Base-by-base conservation (phyloP, 2,797 vertebrate species). In the Anguilla anguilla region DNA sequence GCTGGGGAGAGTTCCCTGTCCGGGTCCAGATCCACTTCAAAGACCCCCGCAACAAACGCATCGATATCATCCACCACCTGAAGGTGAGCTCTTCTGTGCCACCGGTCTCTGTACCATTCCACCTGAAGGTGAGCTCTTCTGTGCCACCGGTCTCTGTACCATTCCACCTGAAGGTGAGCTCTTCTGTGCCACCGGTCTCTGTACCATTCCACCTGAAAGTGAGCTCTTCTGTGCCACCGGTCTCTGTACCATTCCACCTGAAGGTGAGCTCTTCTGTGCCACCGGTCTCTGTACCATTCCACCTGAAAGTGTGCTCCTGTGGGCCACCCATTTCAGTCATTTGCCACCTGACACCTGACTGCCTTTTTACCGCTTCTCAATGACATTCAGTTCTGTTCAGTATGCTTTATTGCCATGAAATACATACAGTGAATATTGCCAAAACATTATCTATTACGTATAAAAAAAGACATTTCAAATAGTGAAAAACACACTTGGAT, bases 11-110 rank as follows among this genome's bases (percentile, higher is more conserved):
- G 92, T 99, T 99, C 95, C 99, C 98, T 55, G 98, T 99, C 89
- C 97, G 99, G 92, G 97, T 99, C 91, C 99, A 99, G 96, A 99
- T 99, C 93, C 99, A 99, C 93, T 99, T 99, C 95, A 99, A 99
- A 96, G 99, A 99, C 92, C 97, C 96, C 91, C 97, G 98, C 92
- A 99, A 99, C 96, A 99, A 99, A 94, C 97, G 99, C 91, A 98
- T 99, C 22, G 99, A 99, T 94, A 99, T 99, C 95, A 99, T 99
- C 93, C 99, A 99, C 94, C 97, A 98, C 91, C 93, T 99, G 90
- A 99, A 99, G 98, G 99, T 99, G 97, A 91, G 94, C 22, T 43
- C 15, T 17, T 72, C 2, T n/a, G 72, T 82, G 22, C 35, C 46
- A 77, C 51, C 17, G 49, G 57, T 49, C 25, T 55, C 13, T 28